phyloP scores from a whole-genome alignment of 2,888 invertebrate species.

The Phalera bucephala region DNA sequence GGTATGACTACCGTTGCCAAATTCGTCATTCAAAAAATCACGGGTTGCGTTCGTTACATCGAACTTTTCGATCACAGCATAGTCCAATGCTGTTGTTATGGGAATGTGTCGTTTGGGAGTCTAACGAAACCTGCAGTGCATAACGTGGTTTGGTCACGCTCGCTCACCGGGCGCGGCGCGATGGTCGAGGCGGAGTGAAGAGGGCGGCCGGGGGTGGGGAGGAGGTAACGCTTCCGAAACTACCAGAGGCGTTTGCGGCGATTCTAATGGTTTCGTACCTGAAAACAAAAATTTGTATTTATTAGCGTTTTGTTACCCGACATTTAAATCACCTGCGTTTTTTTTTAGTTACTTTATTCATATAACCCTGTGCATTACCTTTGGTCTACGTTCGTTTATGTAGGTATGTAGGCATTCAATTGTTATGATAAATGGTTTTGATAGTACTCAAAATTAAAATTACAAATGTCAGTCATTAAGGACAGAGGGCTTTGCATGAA shows the following conservation, averaged over 20 bases:
- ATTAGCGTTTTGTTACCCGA: no score
- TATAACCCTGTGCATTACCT: no score
- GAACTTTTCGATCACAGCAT: slow-evolving; percentile 28
- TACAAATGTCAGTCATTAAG: no score
- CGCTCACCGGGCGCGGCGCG: slow-evolving; percentile 82
- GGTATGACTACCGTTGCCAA: slow-evolving; percentile 16
- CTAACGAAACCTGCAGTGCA: slow-evolving; percentile 70
- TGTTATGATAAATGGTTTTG: no score
- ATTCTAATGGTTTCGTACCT: slow-evolving; percentile 91
- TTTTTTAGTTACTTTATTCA: no score
- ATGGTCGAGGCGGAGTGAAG: slow-evolving; percentile 80
- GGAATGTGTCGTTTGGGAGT: slow-evolving; percentile 62
- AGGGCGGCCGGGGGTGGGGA: slow-evolving; percentile 75
- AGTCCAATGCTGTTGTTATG: slow-evolving; percentile 22
- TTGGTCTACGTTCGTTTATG: no score
- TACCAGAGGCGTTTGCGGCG: slow-evolving; percentile 91
- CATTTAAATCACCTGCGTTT: no score
- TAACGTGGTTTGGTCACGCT: slow-evolving; percentile 67
- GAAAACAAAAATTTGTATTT: slow-evolving; percentile 23
- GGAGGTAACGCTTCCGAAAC: slow-evolving; percentile 76
- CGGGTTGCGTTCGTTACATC: slow-evolving; percentile 34
- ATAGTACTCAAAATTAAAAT: no score
- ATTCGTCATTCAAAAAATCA: slow-evolving; percentile 26
- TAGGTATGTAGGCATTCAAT: no score
- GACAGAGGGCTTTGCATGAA: no score